These are phyloP conservation scores for Paguma larvata DNA, from an alignment of 2,797 vertebrate genomes.

Conservation along the genomic window DNA sequence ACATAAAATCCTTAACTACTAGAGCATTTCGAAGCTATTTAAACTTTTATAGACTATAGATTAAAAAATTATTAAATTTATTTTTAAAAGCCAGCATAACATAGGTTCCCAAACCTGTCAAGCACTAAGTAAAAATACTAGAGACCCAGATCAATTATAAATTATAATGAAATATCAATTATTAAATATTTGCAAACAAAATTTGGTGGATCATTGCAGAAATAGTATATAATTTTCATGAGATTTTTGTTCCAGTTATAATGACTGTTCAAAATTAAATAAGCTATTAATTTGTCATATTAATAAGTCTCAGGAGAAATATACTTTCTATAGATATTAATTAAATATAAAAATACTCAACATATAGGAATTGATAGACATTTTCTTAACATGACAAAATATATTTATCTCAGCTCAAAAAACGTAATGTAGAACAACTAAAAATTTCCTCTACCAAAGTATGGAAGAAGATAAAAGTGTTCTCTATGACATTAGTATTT, in stretches of 20 bases:
- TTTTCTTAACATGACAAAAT: neutral
- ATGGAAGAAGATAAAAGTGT: neutral
- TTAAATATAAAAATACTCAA: constrained; percentile 10
- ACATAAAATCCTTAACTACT: neutral
- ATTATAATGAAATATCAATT: neutral
- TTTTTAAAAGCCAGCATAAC: neutral
- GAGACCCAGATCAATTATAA: neutral
- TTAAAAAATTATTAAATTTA: neutral
- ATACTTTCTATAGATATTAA: neutral
- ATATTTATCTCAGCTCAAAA: neutral
- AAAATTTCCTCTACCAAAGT: neutral
- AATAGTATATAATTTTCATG: neutral
- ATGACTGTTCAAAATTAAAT: neutral
- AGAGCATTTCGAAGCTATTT: neutral
- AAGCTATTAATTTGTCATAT: neutral
- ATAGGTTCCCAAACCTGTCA: neutral
- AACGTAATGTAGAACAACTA: neutral
- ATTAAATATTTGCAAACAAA: neutral
- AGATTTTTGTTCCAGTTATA: neutral
- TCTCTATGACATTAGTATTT: neutral
- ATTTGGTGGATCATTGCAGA: neutral
- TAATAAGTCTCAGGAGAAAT: neutral
- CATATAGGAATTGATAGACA: neutral
- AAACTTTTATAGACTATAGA: neutral
- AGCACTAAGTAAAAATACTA: neutral